Percentiles rank a stretch among this genome's conserved stretches.
Conservation (phyloP, 2,888 invertebrate genomes). For the Campaea margaritaria region DNA sequence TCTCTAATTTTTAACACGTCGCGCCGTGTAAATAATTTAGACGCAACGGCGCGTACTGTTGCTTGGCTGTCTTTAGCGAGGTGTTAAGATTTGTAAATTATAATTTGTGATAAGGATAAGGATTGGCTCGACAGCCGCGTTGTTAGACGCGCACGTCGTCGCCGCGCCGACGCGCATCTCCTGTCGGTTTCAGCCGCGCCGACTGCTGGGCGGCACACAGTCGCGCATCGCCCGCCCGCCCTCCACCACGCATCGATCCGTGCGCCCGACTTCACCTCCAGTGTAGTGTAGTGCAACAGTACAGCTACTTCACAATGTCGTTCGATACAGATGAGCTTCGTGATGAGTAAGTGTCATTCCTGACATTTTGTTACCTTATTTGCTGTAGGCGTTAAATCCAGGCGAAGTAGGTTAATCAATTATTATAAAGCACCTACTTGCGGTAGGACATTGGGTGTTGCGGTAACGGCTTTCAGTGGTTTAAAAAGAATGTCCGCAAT, state of each 20-base stretch:
- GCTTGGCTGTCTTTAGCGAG: too few species aligned
- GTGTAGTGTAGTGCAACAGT: slow-evolving; percentile 56
- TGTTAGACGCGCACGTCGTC: too few species aligned
- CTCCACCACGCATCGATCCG: slow-evolving; percentile 70
- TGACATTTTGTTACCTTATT: slow-evolving; percentile 9
- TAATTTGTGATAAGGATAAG: slow-evolving; percentile 26
- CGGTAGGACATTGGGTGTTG: slow-evolving; percentile 17
- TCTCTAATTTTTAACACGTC: too few species aligned
- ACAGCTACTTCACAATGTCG: slow-evolving; percentile 72
- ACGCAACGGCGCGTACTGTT: too few species aligned
- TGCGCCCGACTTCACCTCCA: slow-evolving; percentile 29
- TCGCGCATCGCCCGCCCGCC: slow-evolving; percentile 64
- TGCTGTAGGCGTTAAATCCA: neutral
- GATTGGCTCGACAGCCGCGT: slow-evolving; percentile 33
- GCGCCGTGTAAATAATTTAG: too few species aligned
- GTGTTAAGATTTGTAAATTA: slow-evolving; percentile 1
- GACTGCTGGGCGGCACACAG: slow-evolving; percentile 67
- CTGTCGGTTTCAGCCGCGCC: slow-evolving; percentile 61
- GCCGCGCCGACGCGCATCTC: slow-evolving; percentile 54
- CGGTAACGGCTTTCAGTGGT: slow-evolving; percentile 18
- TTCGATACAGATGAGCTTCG: slow-evolving; percentile 88
- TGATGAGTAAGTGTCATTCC: slow-evolving; percentile 87
- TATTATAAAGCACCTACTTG: neutral
- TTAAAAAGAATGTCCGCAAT: neutral
- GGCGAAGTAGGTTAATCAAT: slow-evolving; percentile 26